Base-by-base conservation (phyloP, 2,797 vertebrate genomes). In the Erethizon dorsatum region DNA sequence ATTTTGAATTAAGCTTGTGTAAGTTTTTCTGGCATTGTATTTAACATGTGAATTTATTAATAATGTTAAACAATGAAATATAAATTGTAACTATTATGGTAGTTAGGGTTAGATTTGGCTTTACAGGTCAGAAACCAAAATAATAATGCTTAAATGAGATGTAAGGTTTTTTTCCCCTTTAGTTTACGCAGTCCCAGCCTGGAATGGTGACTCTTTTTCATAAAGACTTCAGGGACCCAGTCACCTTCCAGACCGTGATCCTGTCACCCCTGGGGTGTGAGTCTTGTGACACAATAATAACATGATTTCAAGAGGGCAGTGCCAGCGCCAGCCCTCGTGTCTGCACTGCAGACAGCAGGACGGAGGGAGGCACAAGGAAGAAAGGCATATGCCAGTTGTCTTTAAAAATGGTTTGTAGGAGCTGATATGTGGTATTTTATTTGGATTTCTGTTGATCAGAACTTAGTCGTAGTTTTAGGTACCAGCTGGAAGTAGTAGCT, bases 41-140 rank as follows among this genome's bases (percentile, higher is more conserved):
- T 90, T 84, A 93, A 45, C 33, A 83, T 75, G 28, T 89, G 47
- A 59, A 90, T 50, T 92, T 94, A 82, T 89, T 90, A 92, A 77
- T 6, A 87, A 12, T n/a, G 71, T 67, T 95, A 63, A 91, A 61
- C 59, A 92, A 85, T 95, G 93, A 82, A 78, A 86, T 94, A 65
- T 80, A 92, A 88, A 71, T 54, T 45, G 73, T 83, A 83, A 93
- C 28, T 75, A 41, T 84, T 28, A 33, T 37, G 8, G 31, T 47
- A 18, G 0, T 79, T 94, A 90, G 63, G n/a, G 26, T 91, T 87
- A 95, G 50, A 95, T 69, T 75, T 93, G 20, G 37, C 18, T 93
- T 24, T 22, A 92, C 71, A 77, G 75, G 41, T 93, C 45, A 85
- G 77, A 96, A 94, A 90, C 33, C 22, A 94, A 95, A 86, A 45